Evolutionary conservation across 2,888 invertebrate species (phyloP), one percentile per base, ranked within the genome.

Genomic region (Gari tellinella): DNA sequence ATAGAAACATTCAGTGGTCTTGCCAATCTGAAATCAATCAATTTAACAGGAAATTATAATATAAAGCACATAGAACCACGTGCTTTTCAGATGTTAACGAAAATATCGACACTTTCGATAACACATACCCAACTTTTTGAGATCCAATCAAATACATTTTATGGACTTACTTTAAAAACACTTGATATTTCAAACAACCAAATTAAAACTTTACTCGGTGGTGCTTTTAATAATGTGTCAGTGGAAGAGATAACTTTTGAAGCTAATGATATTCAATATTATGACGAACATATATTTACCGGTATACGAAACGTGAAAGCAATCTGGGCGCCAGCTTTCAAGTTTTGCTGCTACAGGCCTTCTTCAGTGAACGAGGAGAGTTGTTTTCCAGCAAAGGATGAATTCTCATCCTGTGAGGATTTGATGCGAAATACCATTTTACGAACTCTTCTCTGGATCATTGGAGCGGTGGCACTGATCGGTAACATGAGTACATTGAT

Each of bases 371-470:
- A 46, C 52, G 81, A 45, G 61, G 76, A 31, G 74, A 82, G n/a
- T 77, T 82, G 63, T 65, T 60, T 10, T 67, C 84, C 60, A 80
- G 81, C 17, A 15, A 40, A 41, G 21, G 56, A 56, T 40, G 43
- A 56, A 23, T 56, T 56, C 15, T 56, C 56, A 2, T 84, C 85
- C 12, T 86, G 86, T 58, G 68, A 62, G n/a, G 81, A 86, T 52
- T 72, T 86, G 21, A 78, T 86, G 74, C 62, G 67, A 17, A 70
- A 73, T 10, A 43, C 72, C 15, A 40, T 74, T 17, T 72, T 82
- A 2, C 53, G 77, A 38, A 41, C 74, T 0, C 68, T 81, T 48
- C 56, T 85, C 40, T 82, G 80, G 78, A 49, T 84, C n/a, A 63
- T 76, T 19, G 84, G 83, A 5, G 12, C 66, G 15, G 46, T 76